Evolutionary conservation across 2,888 invertebrate genomes (phyloP).

Genomic region (Drosophila kuntzei): DNA sequence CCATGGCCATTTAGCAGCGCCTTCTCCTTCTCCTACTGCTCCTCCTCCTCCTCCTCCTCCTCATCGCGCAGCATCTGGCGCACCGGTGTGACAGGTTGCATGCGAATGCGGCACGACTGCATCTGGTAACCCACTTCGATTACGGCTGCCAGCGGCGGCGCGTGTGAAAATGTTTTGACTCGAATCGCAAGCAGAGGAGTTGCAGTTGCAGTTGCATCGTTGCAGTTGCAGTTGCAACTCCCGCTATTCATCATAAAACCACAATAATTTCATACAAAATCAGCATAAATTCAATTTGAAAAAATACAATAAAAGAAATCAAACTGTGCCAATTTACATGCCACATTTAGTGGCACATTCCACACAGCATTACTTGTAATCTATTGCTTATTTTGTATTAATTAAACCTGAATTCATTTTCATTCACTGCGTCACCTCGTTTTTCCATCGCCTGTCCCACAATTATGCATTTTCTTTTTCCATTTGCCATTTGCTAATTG

Average conservation of each 20-base stretch:
- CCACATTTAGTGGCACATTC: constrained; percentile 61
- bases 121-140: constrained; percentile 79
- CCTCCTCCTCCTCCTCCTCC: background rate
- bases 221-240: constrained; percentile 29
- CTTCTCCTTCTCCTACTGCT: background rate
- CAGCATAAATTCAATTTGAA: constrained; percentile 64
- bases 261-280: constrained; percentile 66
- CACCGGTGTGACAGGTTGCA: constrained; percentile 75
- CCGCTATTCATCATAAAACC: constrained; percentile 60
- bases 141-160: constrained; percentile 59
- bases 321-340: constrained; percentile 53
- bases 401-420: constrained; percentile 33
- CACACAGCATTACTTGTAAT: constrained; percentile 59
- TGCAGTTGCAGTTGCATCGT: constrained; percentile 11
- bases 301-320: constrained; percentile 23
- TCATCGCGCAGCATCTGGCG: constrained; percentile 33
- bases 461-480: constrained; percentile 33
- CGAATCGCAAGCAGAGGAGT: constrained; percentile 26
- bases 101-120: constrained; percentile 79
- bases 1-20: constrained; percentile 67
- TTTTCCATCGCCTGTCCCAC: constrained; percentile 7
- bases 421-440: constrained; percentile 21
- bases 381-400: constrained; percentile 53
- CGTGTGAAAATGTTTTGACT: constrained; percentile 68
- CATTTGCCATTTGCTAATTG: constrained; percentile 33